A percentile compares a stretch with the other conserved stretches of the same genome.
Evolutionary conservation across 35 echinoderm and acorn worm species (phyloP).

Genomic region (Ophiothrix spiculata): DNA sequence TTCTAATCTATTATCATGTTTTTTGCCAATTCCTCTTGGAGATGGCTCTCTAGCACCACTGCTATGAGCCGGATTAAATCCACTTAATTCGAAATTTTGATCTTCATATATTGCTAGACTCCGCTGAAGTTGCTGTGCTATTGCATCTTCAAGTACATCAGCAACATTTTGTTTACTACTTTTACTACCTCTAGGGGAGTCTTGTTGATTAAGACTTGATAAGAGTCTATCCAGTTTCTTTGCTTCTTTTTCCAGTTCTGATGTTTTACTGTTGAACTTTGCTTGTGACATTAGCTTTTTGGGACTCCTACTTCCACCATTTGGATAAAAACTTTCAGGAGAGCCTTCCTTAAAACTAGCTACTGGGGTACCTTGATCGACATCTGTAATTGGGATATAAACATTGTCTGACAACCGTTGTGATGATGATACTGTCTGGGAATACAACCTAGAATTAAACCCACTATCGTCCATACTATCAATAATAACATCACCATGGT

Average conservation of each 20-base stretch:
- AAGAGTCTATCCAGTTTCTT: constrained; percentile 21
- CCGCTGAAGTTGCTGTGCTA: not conserved
- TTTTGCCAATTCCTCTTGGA: not conserved
- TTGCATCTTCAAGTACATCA: not conserved
- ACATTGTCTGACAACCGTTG: not conserved
- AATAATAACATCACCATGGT: not conserved
- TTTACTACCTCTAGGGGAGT: not conserved
- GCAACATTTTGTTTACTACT: not conserved
- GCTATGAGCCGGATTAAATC: not conserved
- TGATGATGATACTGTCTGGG: not conserved
- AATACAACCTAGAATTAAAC: not conserved
- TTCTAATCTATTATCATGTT: not conserved
- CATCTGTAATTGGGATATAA: not conserved
- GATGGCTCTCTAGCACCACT: not conserved
- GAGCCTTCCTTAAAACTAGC: not conserved
- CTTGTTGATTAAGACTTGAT: not conserved
- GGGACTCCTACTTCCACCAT: not conserved
- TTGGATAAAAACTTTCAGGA: not conserved
- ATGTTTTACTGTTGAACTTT: not conserved
- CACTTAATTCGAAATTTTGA: not conserved
- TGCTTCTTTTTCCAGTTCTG: not conserved
- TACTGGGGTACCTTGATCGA: not conserved
- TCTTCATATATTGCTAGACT: not conserved
- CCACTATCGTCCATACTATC: not conserved
- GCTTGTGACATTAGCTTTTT: not conserved